Conservation (phyloP, 2,797 vertebrate species). For the Mustela erminea region DNA sequence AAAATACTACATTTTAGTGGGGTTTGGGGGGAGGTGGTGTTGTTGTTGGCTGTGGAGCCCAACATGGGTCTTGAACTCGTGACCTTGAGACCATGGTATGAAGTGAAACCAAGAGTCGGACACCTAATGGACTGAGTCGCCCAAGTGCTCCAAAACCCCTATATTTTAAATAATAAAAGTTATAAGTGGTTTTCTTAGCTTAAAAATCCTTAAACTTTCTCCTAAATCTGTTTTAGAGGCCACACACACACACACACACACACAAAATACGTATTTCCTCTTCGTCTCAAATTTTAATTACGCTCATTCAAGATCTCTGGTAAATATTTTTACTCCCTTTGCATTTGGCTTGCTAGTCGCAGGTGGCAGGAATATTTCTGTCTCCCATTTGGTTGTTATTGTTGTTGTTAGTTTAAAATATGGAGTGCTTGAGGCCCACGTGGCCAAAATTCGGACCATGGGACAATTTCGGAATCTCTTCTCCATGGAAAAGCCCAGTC, state of each 20-base stretch:
- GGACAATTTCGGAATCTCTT: not conserved
- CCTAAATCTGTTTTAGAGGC: not conserved
- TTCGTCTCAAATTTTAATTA: not conserved
- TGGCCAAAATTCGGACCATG: not conserved
- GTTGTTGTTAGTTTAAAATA: not conserved
- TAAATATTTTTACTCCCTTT: not conserved
- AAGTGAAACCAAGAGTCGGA: not conserved
- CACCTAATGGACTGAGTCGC: not conserved
- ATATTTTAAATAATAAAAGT: not conserved
- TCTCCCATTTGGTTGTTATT: not conserved
- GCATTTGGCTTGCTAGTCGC: not conserved
- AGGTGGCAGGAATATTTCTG: not conserved
- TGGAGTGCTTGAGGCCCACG: not conserved
- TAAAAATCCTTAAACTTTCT: not conserved
- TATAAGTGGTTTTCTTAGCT: not conserved
- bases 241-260: not conserved
- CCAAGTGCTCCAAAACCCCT: not conserved
- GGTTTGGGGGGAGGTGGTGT: not conserved
- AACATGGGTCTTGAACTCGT: not conserved
- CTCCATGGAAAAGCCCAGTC: not conserved
- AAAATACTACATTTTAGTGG: not conserved
- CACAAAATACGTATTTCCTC: fast-evolving
- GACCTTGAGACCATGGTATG: not conserved
- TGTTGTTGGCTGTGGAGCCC: not conserved
- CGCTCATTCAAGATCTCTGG: no score